Percentiles rank a stretch among this genome's conserved stretches.
Evolutionary conservation across 2,797 vertebrate genomes (phyloP).

Genomic region (Notolepis coatsorum): DNA sequence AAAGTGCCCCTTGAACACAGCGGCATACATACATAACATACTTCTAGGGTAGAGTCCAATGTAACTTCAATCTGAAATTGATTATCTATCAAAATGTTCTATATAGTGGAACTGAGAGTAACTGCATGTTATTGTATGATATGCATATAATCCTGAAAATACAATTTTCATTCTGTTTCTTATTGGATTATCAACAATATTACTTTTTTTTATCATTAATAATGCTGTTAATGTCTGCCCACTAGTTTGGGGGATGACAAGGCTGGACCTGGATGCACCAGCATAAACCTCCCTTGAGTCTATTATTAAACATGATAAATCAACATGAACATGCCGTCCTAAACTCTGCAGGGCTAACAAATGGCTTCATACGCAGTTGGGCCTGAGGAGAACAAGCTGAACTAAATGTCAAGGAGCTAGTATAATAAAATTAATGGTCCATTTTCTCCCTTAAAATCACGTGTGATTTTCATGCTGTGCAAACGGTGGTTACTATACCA

Average conservation of each 20-base stretch:
- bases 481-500: constrained; percentile 22
- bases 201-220: constrained; percentile 18
- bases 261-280: constrained; percentile 15
- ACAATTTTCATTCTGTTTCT: too few species aligned
- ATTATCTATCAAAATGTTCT: too few species aligned
- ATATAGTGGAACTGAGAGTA: too few species aligned
- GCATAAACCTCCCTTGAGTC: constrained; percentile 30
- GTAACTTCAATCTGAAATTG: too few species aligned
- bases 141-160: too few species aligned
- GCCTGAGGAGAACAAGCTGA: constrained; percentile 13
- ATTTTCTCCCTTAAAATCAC: constrained; percentile 42
- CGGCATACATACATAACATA: too few species aligned
- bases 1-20: too few species aligned
- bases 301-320: constrained; percentile 63
- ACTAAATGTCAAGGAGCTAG: constrained; percentile 42
- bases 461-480: constrained; percentile 23
- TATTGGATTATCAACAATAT: too few species aligned
- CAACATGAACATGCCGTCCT: constrained; percentile 50
- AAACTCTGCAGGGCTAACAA: constrained; percentile 47
- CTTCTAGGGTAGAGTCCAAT: too few species aligned
- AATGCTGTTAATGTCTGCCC: constrained; percentile 8
- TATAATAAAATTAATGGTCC: constrained; percentile 48
- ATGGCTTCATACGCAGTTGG: constrained; percentile 29
- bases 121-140: too few species aligned
- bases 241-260: constrained; percentile 31